A percentile compares a stretch with the other conserved stretches of the same genome.
These are phyloP conservation scores for Zeuzera pyrina DNA, from an alignment of 2,888 invertebrate species.

Conservation along the genomic window DNA sequence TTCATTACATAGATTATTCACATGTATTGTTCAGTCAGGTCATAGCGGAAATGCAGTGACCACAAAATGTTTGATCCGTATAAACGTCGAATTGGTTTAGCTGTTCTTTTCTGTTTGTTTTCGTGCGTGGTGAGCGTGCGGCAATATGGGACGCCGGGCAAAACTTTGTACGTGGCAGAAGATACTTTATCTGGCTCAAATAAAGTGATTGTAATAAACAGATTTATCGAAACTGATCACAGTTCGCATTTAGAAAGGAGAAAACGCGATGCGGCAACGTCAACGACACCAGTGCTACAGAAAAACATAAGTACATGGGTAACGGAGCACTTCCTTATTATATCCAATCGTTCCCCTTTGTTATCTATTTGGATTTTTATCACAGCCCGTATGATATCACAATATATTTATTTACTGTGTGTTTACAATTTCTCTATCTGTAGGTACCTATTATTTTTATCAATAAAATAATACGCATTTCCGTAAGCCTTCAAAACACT, in stretches of 20 bases:
- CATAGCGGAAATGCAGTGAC: constrained; percentile 39
- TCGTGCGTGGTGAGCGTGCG: constrained; percentile 33
- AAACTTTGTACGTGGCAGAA: constrained; percentile 50
- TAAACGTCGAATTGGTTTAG: constrained; percentile 40
- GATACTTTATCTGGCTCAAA: constrained; percentile 20
- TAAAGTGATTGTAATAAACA: constrained; percentile 46
- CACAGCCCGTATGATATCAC: constrained; percentile 18
- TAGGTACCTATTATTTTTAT: constrained; percentile 29
- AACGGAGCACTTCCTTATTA: constrained; percentile 46
- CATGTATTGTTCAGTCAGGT: too few relatives aligned
- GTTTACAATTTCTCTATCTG: constrained; percentile 22
- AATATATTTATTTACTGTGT: constrained; percentile 26
- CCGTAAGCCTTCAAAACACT: too few relatives aligned
- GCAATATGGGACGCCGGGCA: constrained; percentile 38
- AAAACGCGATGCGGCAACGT: constrained; percentile 49
- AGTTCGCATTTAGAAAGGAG: constrained; percentile 35
- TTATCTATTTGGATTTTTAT: constrained; percentile 27
- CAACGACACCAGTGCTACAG: constrained; percentile 35
- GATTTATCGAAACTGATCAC: constrained; percentile 22
- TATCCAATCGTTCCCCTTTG: constrained; percentile 33
- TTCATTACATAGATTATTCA: too few relatives aligned
- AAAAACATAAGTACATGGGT: constrained; percentile 68
- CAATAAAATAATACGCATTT: constrained; percentile 1
- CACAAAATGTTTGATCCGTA: constrained; percentile 59
- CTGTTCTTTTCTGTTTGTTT: constrained; percentile 39